Evolutionary conservation across 1,140 invertebrate genomes (phyloP).

Genomic region (Calycopis cecrops): DNA sequence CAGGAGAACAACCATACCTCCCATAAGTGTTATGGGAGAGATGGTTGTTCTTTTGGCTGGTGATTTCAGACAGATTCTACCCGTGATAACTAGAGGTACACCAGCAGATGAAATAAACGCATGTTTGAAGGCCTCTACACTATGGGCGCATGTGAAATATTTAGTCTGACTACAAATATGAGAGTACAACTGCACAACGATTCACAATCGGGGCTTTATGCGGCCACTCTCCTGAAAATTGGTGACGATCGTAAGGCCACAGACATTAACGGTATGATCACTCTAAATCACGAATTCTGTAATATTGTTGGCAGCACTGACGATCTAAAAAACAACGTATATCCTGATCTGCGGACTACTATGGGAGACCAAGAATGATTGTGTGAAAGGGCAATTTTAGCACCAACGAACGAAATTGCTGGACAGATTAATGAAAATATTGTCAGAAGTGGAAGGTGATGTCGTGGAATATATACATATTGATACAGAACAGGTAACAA

Average conservation of each 20-base stretch:
- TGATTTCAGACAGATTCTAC: conserved; percentile 74
- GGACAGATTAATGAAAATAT: too few species aligned
- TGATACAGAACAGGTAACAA: too few species aligned
- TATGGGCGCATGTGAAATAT: conserved; percentile 39
- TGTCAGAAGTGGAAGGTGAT: too few species aligned
- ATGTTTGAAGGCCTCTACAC: conserved; percentile 35
- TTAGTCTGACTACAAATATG: conserved; percentile 31
- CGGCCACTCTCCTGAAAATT: conserved; percentile 33
- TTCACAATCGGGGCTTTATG: conserved; percentile 29
- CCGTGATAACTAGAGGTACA: conserved; percentile 58
- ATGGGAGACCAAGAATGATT: too few species aligned
- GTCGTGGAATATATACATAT: too few species aligned
- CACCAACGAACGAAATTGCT: too few species aligned
- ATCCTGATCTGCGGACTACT: too few species aligned
- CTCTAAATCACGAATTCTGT: conserved; percentile 33
- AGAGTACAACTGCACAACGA: conserved; percentile 35
- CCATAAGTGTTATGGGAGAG: conserved; percentile 29
- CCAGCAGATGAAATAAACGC: conserved; percentile 64
- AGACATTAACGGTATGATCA: conserved; percentile 31
- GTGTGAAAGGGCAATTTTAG: too few species aligned
- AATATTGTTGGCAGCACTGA: conserved; percentile 31
- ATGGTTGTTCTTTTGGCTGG: conserved; percentile 39
- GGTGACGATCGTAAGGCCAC: conserved; percentile 29
- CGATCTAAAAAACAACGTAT: conserved; percentile 25
- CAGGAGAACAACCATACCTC: too few species aligned